Base-by-base conservation (phyloP, 2,797 vertebrate genomes). In the Amniataba percoides region DNA sequence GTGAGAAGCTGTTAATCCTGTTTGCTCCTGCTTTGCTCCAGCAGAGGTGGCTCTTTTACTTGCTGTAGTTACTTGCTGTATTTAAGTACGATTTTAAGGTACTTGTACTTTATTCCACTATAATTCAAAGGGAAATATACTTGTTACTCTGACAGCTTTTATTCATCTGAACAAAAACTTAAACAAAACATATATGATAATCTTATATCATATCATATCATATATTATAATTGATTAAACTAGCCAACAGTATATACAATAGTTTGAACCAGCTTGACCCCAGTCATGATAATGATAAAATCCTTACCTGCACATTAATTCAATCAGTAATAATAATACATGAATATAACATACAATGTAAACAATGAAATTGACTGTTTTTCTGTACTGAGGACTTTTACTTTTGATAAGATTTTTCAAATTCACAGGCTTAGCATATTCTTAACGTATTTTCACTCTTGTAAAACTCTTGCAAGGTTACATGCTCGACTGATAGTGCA, bases 1-100 rank as follows among this genome's bases (percentile, higher is more conserved):
- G 55, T 80, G 71, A 81, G 82, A 81, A 60, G 60, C 68, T 77
- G 42, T 59, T 86, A 63, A 84, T 83, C 59, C 43, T 82, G 58
- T 78, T 82, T 82, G 81, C 60, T 72, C 12, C 46, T 68, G 63
- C 62, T 59, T 36, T 31, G 52, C 23, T 74, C 11, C 13, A 14
- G 62, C n/a, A 21, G 14, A 39, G 3, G 4, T 7, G 27, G 27
- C 46, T 62, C 18, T 45, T 59, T 40, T 64, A 34, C 25, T 56
- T n/a, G n/a, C n/a, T n/a, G n/a, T n/a, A n/a, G n/a, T n/a, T 0
- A 63, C 48, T 34, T 56, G 39, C 8, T 57, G 39, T 34, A 15
- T 34, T 39, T 43, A 9, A 42, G 4, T 19, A 42, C 31, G 21
- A 0, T 34, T 34, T 11, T n/a, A 8, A 48, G 2, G 7, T 42